A percentile compares a stretch with the other conserved stretches of the same genome.
These are phyloP conservation scores for Agelastica alni DNA, from an alignment of 2,888 invertebrate genomes.

Conservation along the genomic window DNA sequence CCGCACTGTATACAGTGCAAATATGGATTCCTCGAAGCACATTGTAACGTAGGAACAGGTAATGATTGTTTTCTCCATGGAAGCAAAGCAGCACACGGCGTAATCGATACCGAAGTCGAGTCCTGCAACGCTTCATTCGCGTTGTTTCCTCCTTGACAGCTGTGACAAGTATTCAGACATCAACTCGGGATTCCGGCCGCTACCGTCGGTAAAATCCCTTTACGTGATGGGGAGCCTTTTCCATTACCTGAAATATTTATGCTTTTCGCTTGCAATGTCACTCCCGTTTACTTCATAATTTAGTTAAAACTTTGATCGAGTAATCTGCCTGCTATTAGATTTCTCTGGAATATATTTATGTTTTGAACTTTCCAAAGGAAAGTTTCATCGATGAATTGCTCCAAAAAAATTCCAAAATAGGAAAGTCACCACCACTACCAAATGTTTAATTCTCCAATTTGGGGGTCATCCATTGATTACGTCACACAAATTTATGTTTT, in stretches of 20 bases:
- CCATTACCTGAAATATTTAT: constrained; percentile 43
- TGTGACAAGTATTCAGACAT: constrained; percentile 39
- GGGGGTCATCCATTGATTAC: no score
- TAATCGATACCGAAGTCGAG: constrained; percentile 29
- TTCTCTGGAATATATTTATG: no score
- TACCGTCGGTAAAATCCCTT: constrained; percentile 31
- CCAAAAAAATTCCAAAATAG: no score
- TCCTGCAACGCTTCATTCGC: constrained; percentile 23
- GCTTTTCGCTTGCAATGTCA: constrained; percentile 38
- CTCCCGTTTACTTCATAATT: constrained; percentile 33
- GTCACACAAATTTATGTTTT: no score
- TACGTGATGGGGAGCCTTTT: constrained; percentile 35
- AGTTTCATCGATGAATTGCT: no score
- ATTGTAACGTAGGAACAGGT: constrained; percentile 24
- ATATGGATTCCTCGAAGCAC: constrained; percentile 16
- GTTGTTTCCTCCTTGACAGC: constrained; percentile 35
- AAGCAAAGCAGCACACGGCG: constrained; percentile 17
- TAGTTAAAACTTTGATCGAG: constrained; percentile 21
- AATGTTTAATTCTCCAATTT: no score
- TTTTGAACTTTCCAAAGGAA: no score
- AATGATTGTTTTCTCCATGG: constrained; percentile 33
- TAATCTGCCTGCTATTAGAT: constrained; percentile 3
- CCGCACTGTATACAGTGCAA: constrained; percentile 14
- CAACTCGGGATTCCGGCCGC: constrained; percentile 29
- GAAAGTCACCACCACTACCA: no score